Base-by-base conservation (phyloP, 2,888 invertebrate genomes). In the Podotricha telesiphe region DNA sequence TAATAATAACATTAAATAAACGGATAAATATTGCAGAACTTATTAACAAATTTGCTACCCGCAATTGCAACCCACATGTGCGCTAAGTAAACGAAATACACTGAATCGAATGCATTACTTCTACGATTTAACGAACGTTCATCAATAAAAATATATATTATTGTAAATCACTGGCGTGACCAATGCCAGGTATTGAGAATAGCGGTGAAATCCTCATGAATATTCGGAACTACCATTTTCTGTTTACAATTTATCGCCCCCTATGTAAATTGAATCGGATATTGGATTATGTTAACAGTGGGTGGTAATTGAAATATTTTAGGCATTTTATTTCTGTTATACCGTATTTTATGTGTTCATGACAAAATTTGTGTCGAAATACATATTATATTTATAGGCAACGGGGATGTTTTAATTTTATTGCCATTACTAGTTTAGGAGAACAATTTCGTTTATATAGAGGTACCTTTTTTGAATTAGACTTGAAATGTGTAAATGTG, bases 151-250 rank as follows among this genome's bases (percentile, higher is more conserved):
- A 59, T 45, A 48, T 62, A 48, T 48, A 42, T 62, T 48, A 48
- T 34, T 34, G 28, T 62, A 62, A 62, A 62, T 48, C 85, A 83
- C 74, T 76, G 84, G 81, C 85, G 77, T 75, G 76, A 75, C 75
- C 82, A 81, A 74, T 68, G 77, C 70, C 74, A 73, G 74, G 79
- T 78, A 80, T 78, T 76, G 80, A 80, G 80, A 78, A 78, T 74
- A 78, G 80, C 76, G 73, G 74, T 76, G 75, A 76, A 76, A 76
- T 67, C 77, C 76, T 80, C 78, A 76, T 77, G 76, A 78, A 75
- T 78, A 78, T 75, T 79, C 76, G 76, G 77, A 63, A 71, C 74
- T 72, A 73, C 74, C 75, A 78, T 77, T 73, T 76, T 72, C 74
- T 65, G 68, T 71, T 67, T 62, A 68, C 67, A 73, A 77, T 77